A percentile compares a stretch with the other conserved stretches of the same genome.
phyloP scores from a whole-genome alignment of 2,888 invertebrate species.

The Spisula solida region DNA sequence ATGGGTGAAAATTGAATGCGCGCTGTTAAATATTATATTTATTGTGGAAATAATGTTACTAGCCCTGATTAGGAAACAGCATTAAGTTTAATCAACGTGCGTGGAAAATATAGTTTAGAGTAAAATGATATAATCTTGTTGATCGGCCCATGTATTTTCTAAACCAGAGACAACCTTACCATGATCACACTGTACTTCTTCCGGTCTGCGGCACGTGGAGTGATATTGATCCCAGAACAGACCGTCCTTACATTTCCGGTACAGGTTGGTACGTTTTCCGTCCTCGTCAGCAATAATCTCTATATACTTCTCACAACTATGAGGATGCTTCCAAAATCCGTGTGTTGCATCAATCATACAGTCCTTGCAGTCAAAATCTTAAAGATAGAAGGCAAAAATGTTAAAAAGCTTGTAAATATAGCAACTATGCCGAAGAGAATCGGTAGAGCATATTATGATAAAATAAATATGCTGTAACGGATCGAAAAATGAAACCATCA shows the following conservation, averaged over 20 bases:
- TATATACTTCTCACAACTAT: constrained; percentile 70
- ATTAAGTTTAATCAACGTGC: no score
- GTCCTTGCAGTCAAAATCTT: constrained; percentile 48
- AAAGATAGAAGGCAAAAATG: background rate
- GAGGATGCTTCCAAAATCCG: constrained; percentile 65
- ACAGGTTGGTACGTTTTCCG: constrained; percentile 52
- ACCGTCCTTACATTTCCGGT: constrained; percentile 67
- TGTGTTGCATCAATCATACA: constrained; percentile 63
- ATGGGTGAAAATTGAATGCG: no score
- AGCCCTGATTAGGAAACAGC: no score
- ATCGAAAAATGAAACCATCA: no score
- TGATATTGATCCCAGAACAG: constrained; percentile 70
- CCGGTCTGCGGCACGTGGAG: constrained; percentile 65
- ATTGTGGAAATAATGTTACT: no score
- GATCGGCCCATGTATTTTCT: no score
- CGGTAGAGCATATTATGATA: no score
- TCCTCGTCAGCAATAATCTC: constrained; percentile 62
- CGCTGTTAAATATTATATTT: no score
- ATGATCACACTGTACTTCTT: constrained; percentile 66
- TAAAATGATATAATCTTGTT: no score
- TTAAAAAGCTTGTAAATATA: background rate
- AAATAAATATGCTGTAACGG: no score
- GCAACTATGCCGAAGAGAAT: no score
- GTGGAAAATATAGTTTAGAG: no score
- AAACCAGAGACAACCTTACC: constrained; percentile 53